Evolutionary conservation across 2,113 vertebrate genomes (phyloP), one percentile per base, ranked within the genome.

Genomic region (Serilophus lunatus): DNA sequence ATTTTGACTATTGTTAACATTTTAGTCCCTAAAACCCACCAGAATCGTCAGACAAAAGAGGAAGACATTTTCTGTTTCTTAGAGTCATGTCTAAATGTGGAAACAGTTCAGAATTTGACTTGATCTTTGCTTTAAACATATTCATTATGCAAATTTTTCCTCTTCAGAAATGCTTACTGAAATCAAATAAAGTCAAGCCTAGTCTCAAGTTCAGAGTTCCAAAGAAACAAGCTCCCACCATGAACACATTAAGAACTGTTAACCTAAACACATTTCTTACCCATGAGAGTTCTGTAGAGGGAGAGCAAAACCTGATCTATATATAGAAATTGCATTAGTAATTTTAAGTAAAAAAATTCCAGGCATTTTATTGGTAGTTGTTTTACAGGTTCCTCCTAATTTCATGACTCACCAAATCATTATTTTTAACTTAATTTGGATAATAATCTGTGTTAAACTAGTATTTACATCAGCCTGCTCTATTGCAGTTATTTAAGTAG

Each of bases 161-260:
- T 54, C 13, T 61, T 72, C 9, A 82, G n/a, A 61, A 63, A 33
- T 29, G 0, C 47, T 77, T 81, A 57, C 33, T 65, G 23, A 65
- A 59, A 80, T 24, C 22, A 49, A 12, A 7, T 64, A 1, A 66
- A 80, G n/a, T 53, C 42, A 63, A 80, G 35, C 5, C 6, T 35
- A 53, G 28, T 20, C 47, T 86, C n/a, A 63, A 57, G 14, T 63
- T 79, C 45, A 68, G 3, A 69, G 33, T 56, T 89, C 24, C 28
- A 36, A 57, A 63, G 18, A 78, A 90, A 18, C 26, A 56, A 72
- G 25, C 12, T 77, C 54, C 42, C 18, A 65, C 44, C 18, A 40
- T 7, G 47, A 51, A 42, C 0, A 0, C 5, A 3, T 61, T 44
- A 61, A 63, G 8, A 66, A 6, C 26, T 54, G 40, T 44, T 17